Base-by-base conservation (phyloP, 2,888 invertebrate species). In the Meiosimyza decipiens region DNA sequence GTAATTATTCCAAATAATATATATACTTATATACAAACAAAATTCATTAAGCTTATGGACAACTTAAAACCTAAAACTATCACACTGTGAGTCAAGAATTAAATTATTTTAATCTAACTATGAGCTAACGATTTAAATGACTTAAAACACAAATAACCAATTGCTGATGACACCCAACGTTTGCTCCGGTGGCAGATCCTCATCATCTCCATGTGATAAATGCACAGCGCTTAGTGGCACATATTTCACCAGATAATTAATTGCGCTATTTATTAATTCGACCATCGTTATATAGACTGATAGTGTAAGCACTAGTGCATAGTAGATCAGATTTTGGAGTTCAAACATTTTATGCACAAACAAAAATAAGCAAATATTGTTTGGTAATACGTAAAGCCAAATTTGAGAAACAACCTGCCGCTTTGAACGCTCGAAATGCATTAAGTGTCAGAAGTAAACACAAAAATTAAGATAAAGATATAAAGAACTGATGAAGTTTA, bases 81-180 rank as follows among this genome's bases (percentile, higher is more conserved):
- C 40, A 40, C 40, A 40, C 1, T 40, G 6, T 9, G 9, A 40
- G 40, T 40, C 40, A 40, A 9, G 1, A 40, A 6, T 40, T 40
- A 40, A 40, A 9, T 9, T 40, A 40, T 7, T 15, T 59, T 49
- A 15, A 11, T 13, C 4, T 11, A 67, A 28, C 15, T 12, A 9
- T 15, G 13, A 59, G 3, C 16, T 50, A 51, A 60, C 2, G 22
- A 22, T 16, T 69, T 9, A 28, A 18, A n/a, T 51, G 52, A 50
- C 50, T 78, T 67, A 80, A 16, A 73, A 75, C 6, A 74, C 78
- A 22, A 77, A 63, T 52, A 80, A 64, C 75, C 78, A 77, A 7
- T 59, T 54, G 66, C 79, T 79, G 28, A 80, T 75, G 55, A 77
- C 79, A 12, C 77, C 76, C 74, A 80, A 59, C n/a, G 77, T 78